Percentiles rank a stretch among this genome's conserved stretches.
phyloP scores from a whole-genome alignment of 2,888 invertebrate species.

The Invenusta paracnida region DNA sequence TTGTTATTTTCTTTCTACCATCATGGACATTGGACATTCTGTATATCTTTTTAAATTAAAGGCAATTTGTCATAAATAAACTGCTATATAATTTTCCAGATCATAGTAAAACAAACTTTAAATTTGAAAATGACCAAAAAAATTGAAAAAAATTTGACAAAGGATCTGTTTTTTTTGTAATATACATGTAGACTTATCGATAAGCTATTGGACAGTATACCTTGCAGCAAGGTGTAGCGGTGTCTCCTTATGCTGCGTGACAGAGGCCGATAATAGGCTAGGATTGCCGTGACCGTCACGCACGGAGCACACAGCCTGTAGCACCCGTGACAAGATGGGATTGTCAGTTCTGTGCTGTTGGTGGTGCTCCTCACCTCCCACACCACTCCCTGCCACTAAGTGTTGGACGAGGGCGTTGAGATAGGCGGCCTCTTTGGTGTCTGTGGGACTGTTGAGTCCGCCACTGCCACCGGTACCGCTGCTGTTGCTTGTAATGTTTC shows the following conservation, averaged over 20 bases:
- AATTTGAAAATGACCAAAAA: no score
- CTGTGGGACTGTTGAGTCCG: no score
- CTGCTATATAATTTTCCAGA: no score
- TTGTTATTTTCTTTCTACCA: no score
- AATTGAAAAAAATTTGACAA: no score
- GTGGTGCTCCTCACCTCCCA: neutral
- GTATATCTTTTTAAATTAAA: no score
- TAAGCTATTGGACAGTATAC: neutral
- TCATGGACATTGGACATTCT: no score
- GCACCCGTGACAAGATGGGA: neutral
- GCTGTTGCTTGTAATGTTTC: no score
- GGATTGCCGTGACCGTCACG: neutral
- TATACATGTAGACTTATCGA: neutral
- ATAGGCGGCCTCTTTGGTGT: neutral
- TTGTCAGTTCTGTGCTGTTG: no score
- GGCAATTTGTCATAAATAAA: no score
- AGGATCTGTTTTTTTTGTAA: neutral
- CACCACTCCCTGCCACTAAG: neutral
- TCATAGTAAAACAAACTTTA: no score
- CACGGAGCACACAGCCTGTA: neutral
- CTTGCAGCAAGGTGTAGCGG: constrained; percentile 40
- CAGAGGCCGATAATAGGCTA: neutral
- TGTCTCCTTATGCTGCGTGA: constrained; percentile 30
- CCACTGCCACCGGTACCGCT: no score
- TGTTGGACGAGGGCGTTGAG: neutral